Percentiles rank a stretch among this genome's conserved stretches.
phyloP scores from a whole-genome alignment of 2,888 invertebrate genomes.

The Hololepta plana region DNA sequence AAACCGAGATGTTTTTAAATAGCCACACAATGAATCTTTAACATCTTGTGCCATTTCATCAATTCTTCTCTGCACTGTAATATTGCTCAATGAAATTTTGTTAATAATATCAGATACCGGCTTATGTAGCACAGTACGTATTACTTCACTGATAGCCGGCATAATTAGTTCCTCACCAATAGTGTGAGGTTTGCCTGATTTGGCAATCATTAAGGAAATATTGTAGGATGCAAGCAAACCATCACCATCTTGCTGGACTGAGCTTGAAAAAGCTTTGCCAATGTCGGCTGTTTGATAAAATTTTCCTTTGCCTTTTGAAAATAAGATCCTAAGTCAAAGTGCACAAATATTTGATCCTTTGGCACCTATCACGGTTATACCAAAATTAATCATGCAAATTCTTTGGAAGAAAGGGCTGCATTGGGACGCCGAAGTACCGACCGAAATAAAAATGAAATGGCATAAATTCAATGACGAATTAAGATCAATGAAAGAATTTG shows the following conservation, averaged over 20 bases:
- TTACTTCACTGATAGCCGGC: conserved; percentile 14
- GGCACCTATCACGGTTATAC: too few species aligned
- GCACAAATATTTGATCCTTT: too few species aligned
- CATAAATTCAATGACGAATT: too few species aligned
- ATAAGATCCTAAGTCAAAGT: conserved; percentile 7
- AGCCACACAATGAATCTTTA: conserved; percentile 17
- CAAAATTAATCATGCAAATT: too few species aligned
- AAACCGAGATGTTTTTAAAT: conserved; percentile 16
- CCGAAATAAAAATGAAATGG: too few species aligned
- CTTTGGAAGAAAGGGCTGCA: too few species aligned
- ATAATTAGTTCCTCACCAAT: conserved; percentile 16
- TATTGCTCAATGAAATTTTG: conserved; percentile 12
- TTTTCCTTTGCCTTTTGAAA: conserved; percentile 10
- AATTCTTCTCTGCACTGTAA: conserved; percentile 8
- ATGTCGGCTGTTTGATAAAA: conserved; percentile 6
- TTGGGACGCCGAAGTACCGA: too few species aligned
- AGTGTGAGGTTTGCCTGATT: conserved; percentile 13
- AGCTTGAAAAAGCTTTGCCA: conserved; percentile 8
- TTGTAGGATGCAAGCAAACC: conserved; percentile 9
- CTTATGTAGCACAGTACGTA: conserved; percentile 16
- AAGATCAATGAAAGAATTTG: too few species aligned
- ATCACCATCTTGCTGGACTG: conserved; percentile 8
- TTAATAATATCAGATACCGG: conserved; percentile 11
- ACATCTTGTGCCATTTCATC: conserved; percentile 5
- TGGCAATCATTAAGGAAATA: conserved; percentile 11